Percentiles rank a stretch among this genome's conserved stretches.
These are phyloP conservation scores for Bibio marci DNA, from an alignment of 2,888 invertebrate species.

Conservation along the genomic window DNA sequence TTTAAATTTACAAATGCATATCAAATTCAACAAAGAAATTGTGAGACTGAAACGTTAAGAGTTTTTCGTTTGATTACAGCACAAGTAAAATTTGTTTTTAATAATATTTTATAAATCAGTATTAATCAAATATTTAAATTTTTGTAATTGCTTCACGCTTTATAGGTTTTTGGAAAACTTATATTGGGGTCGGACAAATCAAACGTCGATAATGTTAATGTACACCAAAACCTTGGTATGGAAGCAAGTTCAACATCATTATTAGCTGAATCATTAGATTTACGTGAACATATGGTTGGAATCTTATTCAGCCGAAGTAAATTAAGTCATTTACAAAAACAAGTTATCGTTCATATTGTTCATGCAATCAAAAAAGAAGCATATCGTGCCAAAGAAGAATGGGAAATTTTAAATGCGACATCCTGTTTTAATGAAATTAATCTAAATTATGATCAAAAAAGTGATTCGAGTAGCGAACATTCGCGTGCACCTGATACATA, in stretches of 20 bases:
- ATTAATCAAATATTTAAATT: slow-evolving; percentile 2
- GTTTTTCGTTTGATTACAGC: slow-evolving; percentile 85
- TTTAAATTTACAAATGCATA: slow-evolving; percentile 22
- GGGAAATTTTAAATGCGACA: slow-evolving; percentile 48
- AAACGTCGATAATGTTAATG: slow-evolving; percentile 31
- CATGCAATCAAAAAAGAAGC: slow-evolving; percentile 84
- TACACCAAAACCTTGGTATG: slow-evolving; percentile 13
- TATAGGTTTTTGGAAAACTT: slow-evolving; percentile 76
- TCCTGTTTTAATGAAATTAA: slow-evolving; percentile 15
- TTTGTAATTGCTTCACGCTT: slow-evolving; percentile 7
- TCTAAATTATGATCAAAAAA: slow-evolving; percentile 19
- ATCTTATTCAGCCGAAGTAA: slow-evolving; percentile 89
- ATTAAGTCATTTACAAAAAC: slow-evolving; percentile 81
- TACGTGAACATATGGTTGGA: slow-evolving; percentile 92
- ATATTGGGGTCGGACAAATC: slow-evolving; percentile 33
- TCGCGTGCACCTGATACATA: slow-evolving; percentile 56
- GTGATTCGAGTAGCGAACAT: slow-evolving; percentile 19
- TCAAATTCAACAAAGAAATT: slow-evolving; percentile 63
- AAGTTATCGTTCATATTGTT: slow-evolving; percentile 80
- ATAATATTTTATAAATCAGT: background rate
- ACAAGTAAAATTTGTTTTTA: slow-evolving; percentile 37
- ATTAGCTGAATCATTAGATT: slow-evolving; percentile 40
- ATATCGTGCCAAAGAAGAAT: slow-evolving; percentile 71
- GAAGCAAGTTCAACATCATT: slow-evolving; percentile 21
- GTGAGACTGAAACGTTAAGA: slow-evolving; percentile 79